These are phyloP conservation scores for Cyclina sinensis DNA, from an alignment of 1,140 invertebrate species.

Conservation along the genomic window DNA sequence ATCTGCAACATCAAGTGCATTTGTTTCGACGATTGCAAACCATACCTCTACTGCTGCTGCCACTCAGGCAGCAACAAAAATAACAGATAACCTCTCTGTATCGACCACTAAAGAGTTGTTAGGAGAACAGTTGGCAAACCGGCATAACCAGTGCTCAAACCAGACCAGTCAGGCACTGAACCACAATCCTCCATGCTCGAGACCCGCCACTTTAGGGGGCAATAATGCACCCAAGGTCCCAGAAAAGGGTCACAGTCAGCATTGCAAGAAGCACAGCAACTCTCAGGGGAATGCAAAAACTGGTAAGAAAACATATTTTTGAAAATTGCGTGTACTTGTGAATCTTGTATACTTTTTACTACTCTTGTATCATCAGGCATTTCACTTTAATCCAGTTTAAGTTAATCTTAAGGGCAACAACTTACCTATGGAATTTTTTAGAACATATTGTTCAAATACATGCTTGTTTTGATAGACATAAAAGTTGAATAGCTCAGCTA, in stretches of 20 bases:
- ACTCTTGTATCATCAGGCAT: too few species aligned
- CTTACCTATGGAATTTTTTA: too few species aligned
- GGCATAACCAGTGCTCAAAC: constrained; percentile 46
- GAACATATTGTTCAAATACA: too few species aligned
- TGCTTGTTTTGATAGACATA: too few species aligned
- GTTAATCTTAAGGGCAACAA: too few species aligned
- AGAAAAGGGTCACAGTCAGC: constrained; percentile 70
- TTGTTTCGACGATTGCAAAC: constrained; percentile 72
- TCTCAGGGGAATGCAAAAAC: constrained; percentile 61
- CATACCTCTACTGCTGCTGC: constrained; percentile 60
- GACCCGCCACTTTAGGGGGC: constrained; percentile 81
- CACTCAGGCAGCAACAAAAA: constrained; percentile 29
- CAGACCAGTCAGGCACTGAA: constrained; percentile 34
- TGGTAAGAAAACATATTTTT: constrained; percentile 36
- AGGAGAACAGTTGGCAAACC: constrained; percentile 37
- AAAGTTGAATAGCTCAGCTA: too few species aligned
- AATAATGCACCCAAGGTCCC: constrained; percentile 71
- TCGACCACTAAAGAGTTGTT: constrained; percentile 40
- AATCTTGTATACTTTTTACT: too few species aligned
- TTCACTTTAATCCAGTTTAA: too few species aligned
- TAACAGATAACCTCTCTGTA: constrained; percentile 55
- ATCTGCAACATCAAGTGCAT: constrained; percentile 76
- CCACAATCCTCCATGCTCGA: constrained; percentile 78
- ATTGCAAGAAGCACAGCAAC: constrained; percentile 72
- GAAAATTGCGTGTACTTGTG: too few species aligned